phyloP scores from a whole-genome alignment of 2,797 vertebrate species.

The Bradypodion ventrale region DNA sequence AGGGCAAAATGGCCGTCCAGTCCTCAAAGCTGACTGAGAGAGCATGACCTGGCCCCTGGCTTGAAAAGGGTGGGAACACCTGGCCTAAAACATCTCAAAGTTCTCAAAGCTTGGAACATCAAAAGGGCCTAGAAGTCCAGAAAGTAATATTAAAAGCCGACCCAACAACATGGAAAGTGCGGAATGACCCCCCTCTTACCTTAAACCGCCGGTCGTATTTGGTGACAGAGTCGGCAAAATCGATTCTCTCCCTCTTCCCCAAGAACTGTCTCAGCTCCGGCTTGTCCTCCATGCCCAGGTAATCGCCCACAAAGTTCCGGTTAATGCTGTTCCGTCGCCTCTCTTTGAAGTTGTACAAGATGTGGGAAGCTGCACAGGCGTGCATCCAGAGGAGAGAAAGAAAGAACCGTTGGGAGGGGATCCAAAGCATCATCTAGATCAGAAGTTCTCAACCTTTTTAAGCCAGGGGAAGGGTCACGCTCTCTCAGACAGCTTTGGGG shows the following conservation, averaged over 20 bases:
- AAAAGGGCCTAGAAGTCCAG: no score
- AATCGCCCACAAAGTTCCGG: constrained; percentile 96
- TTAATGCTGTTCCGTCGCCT: constrained; percentile 95
- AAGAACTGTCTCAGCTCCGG: constrained; percentile 94
- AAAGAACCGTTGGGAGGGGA: background rate
- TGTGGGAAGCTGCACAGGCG: constrained; percentile 84
- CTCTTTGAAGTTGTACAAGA: constrained; percentile 95
- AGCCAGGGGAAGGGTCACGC: no score
- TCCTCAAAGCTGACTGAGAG: no score
- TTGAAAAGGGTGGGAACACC: no score
- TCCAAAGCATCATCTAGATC: background rate
- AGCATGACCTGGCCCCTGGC: no score
- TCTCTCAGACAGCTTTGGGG: no score
- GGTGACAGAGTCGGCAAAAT: constrained; percentile 91
- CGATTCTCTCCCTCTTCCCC: constrained; percentile 88
- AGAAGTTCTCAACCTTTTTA: no score
- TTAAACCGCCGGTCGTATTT: constrained; percentile 98
- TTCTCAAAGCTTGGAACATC: no score
- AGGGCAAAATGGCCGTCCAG: no score
- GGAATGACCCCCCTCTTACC: constrained; percentile 70
- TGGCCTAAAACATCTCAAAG: no score
- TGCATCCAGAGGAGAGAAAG: no score
- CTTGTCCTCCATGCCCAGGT: constrained; percentile 92
- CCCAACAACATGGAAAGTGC: no score
- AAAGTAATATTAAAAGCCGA: background rate